phyloP scores from a whole-genome alignment of 2,797 vertebrate genomes.

The Neosilurus mollespiculum region DNA sequence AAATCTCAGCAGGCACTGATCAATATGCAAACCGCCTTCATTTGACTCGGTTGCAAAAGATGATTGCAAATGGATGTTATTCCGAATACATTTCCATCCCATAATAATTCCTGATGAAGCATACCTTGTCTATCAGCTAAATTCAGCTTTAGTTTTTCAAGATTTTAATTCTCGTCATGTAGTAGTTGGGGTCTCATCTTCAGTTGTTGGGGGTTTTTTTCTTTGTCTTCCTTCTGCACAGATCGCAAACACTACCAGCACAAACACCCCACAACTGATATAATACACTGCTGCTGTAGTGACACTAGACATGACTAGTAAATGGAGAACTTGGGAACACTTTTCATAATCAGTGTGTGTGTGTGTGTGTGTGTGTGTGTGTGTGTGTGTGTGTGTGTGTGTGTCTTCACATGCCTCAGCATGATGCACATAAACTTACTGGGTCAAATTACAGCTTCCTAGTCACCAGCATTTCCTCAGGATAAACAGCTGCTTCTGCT shows the following conservation, averaged over 20 bases:
- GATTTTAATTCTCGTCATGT: not conserved
- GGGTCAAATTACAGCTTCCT: not conserved
- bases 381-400: not conserved
- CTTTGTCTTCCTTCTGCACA: not conserved
- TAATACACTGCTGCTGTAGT: not conserved
- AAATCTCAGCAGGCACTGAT: conserved; percentile 9
- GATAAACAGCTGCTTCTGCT: not conserved
- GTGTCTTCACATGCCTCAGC: not conserved
- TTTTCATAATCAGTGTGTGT: not conserved
- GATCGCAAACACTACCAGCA: not conserved
- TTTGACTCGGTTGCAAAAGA: not conserved
- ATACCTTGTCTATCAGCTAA: not conserved
- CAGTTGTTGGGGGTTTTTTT: not conserved
- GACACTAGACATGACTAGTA: not conserved
- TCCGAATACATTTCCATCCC: conserved; percentile 15
- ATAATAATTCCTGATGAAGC: not conserved
- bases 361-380: not conserved
- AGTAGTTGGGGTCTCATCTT: not conserved
- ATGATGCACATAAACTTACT: not conserved
- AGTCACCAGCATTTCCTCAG: not conserved
- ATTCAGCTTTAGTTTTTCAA: not conserved
- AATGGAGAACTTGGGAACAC: not conserved
- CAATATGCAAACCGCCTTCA: conserved; percentile 10
- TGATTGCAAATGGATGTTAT: conserved; percentile 17
- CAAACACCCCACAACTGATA: not conserved